A percentile compares a stretch with the other conserved stretches of the same genome.
phyloP scores from a whole-genome alignment of 1,140 invertebrate genomes.

The Acyrthosiphon pisum region DNA sequence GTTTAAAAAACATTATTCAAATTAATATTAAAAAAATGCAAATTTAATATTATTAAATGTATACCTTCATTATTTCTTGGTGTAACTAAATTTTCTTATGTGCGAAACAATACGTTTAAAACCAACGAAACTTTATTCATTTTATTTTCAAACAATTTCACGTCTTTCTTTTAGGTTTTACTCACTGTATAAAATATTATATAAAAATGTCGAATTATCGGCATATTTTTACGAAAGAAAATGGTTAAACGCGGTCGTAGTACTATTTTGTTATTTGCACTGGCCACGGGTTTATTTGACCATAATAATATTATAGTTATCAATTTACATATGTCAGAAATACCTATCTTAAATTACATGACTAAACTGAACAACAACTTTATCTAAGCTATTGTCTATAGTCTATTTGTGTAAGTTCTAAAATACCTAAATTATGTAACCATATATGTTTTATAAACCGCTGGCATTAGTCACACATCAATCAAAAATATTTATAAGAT shows the following conservation, averaged over 20 bases:
- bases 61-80: background rate
- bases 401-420: background rate
- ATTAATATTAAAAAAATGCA: background rate
- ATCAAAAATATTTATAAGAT: slow-evolving; percentile 1
- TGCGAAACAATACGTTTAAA: background rate
- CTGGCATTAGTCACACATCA: background rate
- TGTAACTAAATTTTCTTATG: background rate
- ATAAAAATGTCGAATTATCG: background rate
- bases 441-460: background rate
- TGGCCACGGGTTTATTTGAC: background rate
- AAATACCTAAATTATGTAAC: slow-evolving; percentile 6
- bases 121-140: background rate
- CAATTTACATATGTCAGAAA: background rate
- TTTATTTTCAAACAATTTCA: background rate
- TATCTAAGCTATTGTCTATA: background rate
- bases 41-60: background rate
- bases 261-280: background rate
- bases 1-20: background rate
- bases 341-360: background rate
- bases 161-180: background rate
- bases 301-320: background rate
- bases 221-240: background rate
- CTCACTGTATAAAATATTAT: background rate
- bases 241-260: background rate
- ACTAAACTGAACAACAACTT: background rate